Evolutionary conservation across 1,140 invertebrate species (phyloP), one percentile per base, ranked within the genome.

Genomic region (Formica selysi): DNA sequence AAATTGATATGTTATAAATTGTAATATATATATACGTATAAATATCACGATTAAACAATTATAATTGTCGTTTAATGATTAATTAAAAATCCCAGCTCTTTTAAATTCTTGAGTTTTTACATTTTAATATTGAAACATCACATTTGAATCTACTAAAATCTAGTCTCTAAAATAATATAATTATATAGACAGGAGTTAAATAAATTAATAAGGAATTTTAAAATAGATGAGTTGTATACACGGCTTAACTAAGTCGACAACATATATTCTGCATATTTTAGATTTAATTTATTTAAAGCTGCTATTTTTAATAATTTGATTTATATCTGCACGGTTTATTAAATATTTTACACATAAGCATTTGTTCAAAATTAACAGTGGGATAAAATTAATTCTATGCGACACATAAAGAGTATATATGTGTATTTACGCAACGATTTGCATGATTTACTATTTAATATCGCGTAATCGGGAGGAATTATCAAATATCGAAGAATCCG

Each of bases 401-500:
- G n/a, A 22, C 10, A 51, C 32, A 13, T 41, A 10, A 7, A 16
- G 13, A 19, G 16, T 1, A 10, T 44, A 48, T 13, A n/a, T 8
- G 11, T 4, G 6, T 36, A 7, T 16, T 41, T 19, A 8, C 3
- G 26, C 38, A 11, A 32, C 32, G 26, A 29, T 29, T 29, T 8
- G 26, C 57, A 16, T n/a, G 3, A n/a, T 11, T 59, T 22, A 13
- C 13, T 29, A 41, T 44, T 59, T 73, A 22, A 73, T 61, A 48
- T 71, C 11, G 6, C 36, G 78, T 41, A 70, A 79, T 80, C 62
- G 51, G 13, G 51, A 59, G 38, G 11, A 48, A 6, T 22, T 44
- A 26, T 59, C 57, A 44, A 80, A 59, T 48, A 61, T 73, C 26
- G 54, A 61, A 83, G 54, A 73, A 61, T 73, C 54, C 11, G 6